Conservation (phyloP, 2,888 invertebrate species). For the Sinotaia quadrata region DNA sequence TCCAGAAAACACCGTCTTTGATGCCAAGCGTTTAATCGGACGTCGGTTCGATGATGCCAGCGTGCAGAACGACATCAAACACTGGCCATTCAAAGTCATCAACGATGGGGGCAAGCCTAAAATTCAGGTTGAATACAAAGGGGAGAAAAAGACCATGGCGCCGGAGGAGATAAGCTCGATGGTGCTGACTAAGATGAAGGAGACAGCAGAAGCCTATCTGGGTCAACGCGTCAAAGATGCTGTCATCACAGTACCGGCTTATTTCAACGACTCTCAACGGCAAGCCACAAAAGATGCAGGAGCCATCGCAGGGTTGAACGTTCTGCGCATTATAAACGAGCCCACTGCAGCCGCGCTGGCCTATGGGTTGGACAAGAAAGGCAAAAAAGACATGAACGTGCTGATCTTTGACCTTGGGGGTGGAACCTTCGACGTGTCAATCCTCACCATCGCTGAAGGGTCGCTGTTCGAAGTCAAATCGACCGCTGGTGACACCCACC, state of each 20-base stretch:
- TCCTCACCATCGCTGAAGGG: conserved; percentile 74
- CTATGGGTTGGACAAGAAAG: conserved; percentile 74
- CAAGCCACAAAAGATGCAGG: conserved; percentile 77
- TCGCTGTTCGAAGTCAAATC: conserved; percentile 86
- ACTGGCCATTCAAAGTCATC: conserved; percentile 60
- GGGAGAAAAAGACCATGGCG: conserved; percentile 87
- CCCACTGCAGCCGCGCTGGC: conserved; percentile 74
- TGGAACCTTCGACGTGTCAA: conserved; percentile 76
- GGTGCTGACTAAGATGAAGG: conserved; percentile 92
- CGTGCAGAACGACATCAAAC: conserved; percentile 60
- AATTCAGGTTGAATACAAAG: conserved; percentile 77
- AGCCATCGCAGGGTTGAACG: conserved; percentile 73
- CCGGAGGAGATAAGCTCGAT: conserved; percentile 93
- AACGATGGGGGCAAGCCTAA: conserved; percentile 59
- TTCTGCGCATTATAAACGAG: conserved; percentile 78
- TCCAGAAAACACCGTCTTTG: conserved; percentile 81
- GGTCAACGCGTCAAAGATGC: conserved; percentile 77
- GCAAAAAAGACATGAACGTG: conserved; percentile 73
- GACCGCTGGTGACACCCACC: conserved; percentile 87
- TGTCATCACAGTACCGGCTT: conserved; percentile 72
- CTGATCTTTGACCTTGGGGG: conserved; percentile 80
- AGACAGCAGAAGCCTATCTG: conserved; percentile 73
- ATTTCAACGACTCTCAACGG: conserved; percentile 75
- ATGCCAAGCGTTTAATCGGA: conserved; percentile 67
- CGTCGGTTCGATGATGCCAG: conserved; percentile 52